Percentiles rank a stretch among this genome's conserved stretches.
Conservation (phyloP, 2,888 invertebrate species). For the Andrena bicolor region DNA sequence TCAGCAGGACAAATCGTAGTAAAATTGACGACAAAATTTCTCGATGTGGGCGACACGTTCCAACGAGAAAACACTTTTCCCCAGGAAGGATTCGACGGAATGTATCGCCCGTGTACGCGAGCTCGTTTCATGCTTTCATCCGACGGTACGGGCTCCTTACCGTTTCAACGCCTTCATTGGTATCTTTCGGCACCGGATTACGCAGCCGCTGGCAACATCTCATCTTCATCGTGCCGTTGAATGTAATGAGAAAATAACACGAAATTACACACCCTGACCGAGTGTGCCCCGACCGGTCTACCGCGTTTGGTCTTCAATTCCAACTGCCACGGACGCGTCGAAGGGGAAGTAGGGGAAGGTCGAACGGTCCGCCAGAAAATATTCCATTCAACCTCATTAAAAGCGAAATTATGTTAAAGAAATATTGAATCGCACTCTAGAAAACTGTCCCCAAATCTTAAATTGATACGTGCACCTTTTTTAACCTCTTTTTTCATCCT, state of each 20-base stretch:
- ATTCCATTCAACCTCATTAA: not conserved
- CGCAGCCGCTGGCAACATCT: slow-evolving; percentile 61
- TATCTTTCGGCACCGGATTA: slow-evolving; percentile 69
- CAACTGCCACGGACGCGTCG: slow-evolving; percentile 57
- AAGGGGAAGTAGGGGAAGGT: slow-evolving; percentile 47
- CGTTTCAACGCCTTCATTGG: slow-evolving; percentile 72
- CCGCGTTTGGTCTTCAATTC: slow-evolving; percentile 64
- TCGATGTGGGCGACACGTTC: not conserved
- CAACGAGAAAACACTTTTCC: not conserved
- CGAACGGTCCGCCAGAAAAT: slow-evolving; percentile 7
- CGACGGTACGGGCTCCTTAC: slow-evolving; percentile 60
- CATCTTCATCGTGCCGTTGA: slow-evolving; percentile 60
- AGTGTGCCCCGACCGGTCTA: slow-evolving; percentile 71
- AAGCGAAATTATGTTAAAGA: not conserved
- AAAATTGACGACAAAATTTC: not conserved
- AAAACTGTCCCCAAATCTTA: no score
- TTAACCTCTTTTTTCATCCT: no score
- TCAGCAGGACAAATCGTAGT: not conserved
- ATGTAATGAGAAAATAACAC: slow-evolving; percentile 79
- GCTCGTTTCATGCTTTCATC: slow-evolving; percentile 39
- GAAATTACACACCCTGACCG: slow-evolving; percentile 78
- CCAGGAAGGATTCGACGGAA: not conserved
- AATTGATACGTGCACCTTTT: no score
- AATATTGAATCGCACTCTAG: no score
- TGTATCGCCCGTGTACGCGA: slow-evolving; percentile 6